A percentile compares a stretch with the other conserved stretches of the same genome.
Evolutionary conservation across 2,113 vertebrate species (phyloP).

Genomic region (Oryzias javanicus): DNA sequence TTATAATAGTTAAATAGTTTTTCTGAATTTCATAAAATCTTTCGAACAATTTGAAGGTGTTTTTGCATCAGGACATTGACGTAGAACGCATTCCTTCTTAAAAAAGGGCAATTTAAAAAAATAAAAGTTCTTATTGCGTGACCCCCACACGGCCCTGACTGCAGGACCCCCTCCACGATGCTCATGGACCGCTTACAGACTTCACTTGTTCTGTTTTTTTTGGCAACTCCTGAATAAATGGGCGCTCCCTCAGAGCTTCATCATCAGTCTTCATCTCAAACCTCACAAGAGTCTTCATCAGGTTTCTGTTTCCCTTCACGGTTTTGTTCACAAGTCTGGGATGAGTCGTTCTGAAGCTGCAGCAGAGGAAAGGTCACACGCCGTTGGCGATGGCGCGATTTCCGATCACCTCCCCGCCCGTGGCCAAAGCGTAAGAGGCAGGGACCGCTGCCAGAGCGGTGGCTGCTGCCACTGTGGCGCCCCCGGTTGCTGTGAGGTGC

Average conservation of each 20-base stretch:
- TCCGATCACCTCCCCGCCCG: constrained; percentile 75
- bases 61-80: too few relatives aligned
- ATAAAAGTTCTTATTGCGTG: too few relatives aligned
- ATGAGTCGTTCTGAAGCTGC: constrained; percentile 7
- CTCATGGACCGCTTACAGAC: constrained; percentile 38
- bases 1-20: too few relatives aligned
- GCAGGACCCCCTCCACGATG: constrained; percentile 17
- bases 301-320: constrained; percentile 25
- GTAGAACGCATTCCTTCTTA: too few relatives aligned
- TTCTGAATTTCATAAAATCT: too few relatives aligned
- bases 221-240: constrained; percentile 64
- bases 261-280: constrained; percentile 33
- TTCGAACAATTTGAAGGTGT: too few relatives aligned
- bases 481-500: constrained; percentile 67
- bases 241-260: constrained; percentile 46
- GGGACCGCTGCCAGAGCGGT: constrained; percentile 75
- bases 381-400: constrained; percentile 85
- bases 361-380: constrained; percentile 76
- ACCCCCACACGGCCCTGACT: not conserved
- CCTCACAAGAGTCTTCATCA: constrained; percentile 8
- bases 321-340: constrained; percentile 5
- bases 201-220: constrained; percentile 37
- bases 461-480: constrained; percentile 69
- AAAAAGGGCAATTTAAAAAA: too few relatives aligned
- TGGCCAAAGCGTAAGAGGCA: constrained; percentile 62